Conservation (phyloP, 2,113 vertebrate species). For the Trachemys scripta region DNA sequence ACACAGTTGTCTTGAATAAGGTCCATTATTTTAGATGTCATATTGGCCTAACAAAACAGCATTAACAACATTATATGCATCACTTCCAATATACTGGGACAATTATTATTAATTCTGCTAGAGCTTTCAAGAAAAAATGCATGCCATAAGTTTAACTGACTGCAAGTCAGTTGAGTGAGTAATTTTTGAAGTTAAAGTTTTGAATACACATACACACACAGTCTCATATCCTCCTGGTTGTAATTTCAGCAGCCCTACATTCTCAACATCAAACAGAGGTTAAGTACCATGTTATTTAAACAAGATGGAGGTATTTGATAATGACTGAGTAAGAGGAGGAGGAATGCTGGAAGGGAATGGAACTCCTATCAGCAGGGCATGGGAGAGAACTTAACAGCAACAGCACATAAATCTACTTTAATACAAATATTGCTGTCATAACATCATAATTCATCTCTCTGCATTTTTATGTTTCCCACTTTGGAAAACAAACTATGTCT, state of each 20-base stretch:
- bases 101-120: background rate
- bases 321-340: constrained; percentile 50
- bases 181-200: background rate
- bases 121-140: background rate
- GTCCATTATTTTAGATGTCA: background rate
- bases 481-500: constrained; percentile 56
- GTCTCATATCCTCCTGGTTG: constrained; percentile 21
- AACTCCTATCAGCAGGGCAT: background rate
- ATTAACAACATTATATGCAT: background rate
- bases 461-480: constrained; percentile 56
- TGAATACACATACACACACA: background rate
- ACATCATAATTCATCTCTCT: constrained; percentile 36
- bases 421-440: constrained; percentile 48
- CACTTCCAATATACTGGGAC: background rate
- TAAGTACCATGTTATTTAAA: constrained; percentile 74
- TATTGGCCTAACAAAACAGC: background rate
- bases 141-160: background rate
- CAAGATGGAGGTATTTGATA: constrained; percentile 73
- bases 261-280: constrained; percentile 72
- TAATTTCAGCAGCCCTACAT: constrained; percentile 63
- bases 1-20: background rate
- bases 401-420: constrained; percentile 19
- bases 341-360: constrained; percentile 4
- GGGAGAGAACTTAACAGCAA: background rate
- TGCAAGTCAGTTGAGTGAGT: background rate